These are phyloP conservation scores for Elgonia sp. DNA, from an alignment of 2,888 invertebrate species.

Conservation along the genomic window DNA sequence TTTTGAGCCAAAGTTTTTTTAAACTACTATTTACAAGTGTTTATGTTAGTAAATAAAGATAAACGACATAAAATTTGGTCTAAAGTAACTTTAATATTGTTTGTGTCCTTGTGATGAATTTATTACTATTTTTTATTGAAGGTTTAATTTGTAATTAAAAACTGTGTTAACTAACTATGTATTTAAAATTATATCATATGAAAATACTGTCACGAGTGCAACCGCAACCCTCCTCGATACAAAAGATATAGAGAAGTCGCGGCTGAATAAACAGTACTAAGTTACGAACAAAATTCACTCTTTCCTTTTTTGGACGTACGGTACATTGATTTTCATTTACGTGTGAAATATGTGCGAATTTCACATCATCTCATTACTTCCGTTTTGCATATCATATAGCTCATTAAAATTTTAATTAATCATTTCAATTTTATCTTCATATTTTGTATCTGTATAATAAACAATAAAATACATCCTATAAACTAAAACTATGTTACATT, in stretches of 20 bases:
- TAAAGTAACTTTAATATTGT: too few species aligned
- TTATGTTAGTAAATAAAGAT: too few species aligned
- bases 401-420: not conserved
- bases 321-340: slow-evolving; percentile 37
- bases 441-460: not conserved
- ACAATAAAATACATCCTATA: not conserved
- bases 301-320: slow-evolving; percentile 74
- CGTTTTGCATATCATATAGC: not conserved
- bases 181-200: slow-evolving; percentile 59
- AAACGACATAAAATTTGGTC: too few species aligned
- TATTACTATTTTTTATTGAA: too few species aligned
- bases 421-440: not conserved
- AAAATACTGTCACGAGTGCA: slow-evolving; percentile 64
- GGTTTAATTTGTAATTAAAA: too few species aligned
- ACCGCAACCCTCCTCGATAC: slow-evolving; percentile 83
- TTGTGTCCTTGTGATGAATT: too few species aligned
- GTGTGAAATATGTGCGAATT: slow-evolving; percentile 1
- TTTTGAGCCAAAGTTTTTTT: too few species aligned
- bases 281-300: slow-evolving; percentile 80
- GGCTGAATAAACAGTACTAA: slow-evolving; percentile 86
- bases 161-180: slow-evolving; percentile 35
- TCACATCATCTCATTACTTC: not conserved
- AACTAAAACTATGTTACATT: not conserved
- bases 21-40: too few species aligned
- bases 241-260: slow-evolving; percentile 87